These are phyloP conservation scores for Dermatemys mawii DNA, from an alignment of 2,113 vertebrate genomes.

Conservation along the genomic window DNA sequence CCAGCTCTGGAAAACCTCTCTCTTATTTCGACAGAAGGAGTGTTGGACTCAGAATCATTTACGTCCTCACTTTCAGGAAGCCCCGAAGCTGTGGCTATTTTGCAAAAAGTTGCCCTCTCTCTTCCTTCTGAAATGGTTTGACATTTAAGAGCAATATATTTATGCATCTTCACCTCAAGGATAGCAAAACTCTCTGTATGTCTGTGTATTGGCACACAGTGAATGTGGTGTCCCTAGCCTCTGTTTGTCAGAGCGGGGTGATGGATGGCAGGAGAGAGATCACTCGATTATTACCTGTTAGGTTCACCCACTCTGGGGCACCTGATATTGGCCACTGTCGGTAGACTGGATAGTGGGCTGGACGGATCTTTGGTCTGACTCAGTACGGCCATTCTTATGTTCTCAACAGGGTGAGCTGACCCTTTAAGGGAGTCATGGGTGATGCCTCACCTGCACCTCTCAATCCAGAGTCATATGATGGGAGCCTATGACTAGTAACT, in stretches of 20 bases:
- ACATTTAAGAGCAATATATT: not conserved
- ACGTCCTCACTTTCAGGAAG: not conserved
- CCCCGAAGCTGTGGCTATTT: not conserved
- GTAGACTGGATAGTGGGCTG: too few relatives aligned
- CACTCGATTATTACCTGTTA: too few relatives aligned
- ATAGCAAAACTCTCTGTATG: not conserved
- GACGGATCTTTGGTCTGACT: too few relatives aligned
- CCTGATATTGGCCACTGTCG: too few relatives aligned
- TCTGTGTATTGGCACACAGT: not conserved
- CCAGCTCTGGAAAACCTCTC: not conserved
- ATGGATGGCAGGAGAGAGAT: too few relatives aligned
- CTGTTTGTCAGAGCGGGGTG: too few relatives aligned
- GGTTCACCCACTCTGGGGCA: too few relatives aligned
- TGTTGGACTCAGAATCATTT: not conserved
- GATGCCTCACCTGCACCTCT: not conserved
- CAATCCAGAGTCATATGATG: not conserved
- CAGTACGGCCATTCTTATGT: too few relatives aligned
- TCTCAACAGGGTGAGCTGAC: not conserved
- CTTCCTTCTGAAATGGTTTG: not conserved
- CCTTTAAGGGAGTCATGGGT: not conserved
- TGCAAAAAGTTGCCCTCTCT: not conserved
- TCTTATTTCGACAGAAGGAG: not conserved
- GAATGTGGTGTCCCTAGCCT: too few relatives aligned
- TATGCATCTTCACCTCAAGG: not conserved
- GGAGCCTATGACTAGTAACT: not conserved